Percentiles rank a stretch among this genome's conserved stretches.
Evolutionary conservation across 2,113 vertebrate species (phyloP).

Genomic region (Cyphomyrus plagiostoma): DNA sequence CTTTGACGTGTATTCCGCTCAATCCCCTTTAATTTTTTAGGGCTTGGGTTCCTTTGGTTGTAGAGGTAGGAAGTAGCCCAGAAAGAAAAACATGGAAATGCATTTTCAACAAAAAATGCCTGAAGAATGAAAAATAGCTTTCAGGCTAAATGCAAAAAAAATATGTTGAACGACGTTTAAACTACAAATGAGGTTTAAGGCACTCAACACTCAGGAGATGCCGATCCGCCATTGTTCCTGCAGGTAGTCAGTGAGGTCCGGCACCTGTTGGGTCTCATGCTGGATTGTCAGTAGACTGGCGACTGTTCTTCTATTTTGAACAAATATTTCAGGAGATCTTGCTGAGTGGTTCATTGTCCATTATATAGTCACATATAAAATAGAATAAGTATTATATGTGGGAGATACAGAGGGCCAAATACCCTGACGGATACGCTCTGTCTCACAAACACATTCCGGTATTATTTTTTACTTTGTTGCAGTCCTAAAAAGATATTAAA

Average conservation of each 20-base stretch:
- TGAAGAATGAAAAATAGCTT: background rate
- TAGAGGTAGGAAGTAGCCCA: too few species aligned
- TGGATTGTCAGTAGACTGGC: background rate
- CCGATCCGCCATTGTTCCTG: background rate
- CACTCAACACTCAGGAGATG: background rate
- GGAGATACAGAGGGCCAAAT: background rate
- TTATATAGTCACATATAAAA: background rate
- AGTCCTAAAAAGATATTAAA: background rate
- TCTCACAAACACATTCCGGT: background rate
- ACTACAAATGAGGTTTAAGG: background rate
- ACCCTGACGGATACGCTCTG: background rate
- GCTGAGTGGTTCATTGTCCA: background rate
- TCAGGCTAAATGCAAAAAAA: background rate
- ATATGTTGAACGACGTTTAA: background rate
- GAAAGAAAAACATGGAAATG: background rate
- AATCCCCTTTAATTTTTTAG: too few species aligned
- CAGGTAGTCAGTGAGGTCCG: background rate
- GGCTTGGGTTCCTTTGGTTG: too few species aligned
- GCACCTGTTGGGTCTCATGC: background rate
- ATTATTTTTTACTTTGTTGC: background rate
- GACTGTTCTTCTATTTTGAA: background rate
- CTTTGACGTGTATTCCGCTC: too few species aligned
- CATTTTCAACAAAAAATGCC: background rate
- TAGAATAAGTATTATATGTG: background rate
- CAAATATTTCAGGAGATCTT: background rate